Evolutionary conservation across 2,113 vertebrate genomes (phyloP).

Genomic region (Channa argus): DNA sequence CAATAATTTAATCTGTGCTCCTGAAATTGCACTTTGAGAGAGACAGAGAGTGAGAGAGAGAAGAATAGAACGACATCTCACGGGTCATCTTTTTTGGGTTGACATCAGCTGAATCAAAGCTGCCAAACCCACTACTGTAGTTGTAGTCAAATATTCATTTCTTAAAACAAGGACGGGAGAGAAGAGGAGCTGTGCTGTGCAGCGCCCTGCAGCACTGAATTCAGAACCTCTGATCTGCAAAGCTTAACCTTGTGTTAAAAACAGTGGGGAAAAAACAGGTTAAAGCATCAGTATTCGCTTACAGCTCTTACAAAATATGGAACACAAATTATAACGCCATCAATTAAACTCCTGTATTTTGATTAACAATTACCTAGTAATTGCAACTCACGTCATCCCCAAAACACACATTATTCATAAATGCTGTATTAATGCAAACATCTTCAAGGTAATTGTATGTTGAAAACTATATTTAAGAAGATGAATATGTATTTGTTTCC

Average conservation of each 20-base stretch:
- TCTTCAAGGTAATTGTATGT: too few species aligned
- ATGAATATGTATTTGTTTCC: too few species aligned
- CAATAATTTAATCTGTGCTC: conserved; percentile 58
- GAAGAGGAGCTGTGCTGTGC: background rate
- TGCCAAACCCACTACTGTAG: conserved; percentile 26
- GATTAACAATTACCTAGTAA: too few species aligned
- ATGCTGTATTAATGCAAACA: too few species aligned
- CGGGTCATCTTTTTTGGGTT: conserved; percentile 31
- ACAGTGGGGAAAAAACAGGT: background rate
- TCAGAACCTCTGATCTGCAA: background rate
- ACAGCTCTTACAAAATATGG: background rate
- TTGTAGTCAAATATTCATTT: conserved; percentile 30
- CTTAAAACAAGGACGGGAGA: conserved; percentile 10
- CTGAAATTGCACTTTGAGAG: conserved; percentile 48
- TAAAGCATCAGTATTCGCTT: background rate
- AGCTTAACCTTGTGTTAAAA: background rate
- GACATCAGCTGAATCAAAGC: conserved; percentile 34
- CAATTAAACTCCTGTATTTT: background rate
- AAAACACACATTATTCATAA: too few species aligned
- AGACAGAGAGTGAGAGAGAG: background rate
- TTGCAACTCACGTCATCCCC: too few species aligned
- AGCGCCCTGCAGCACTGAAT: conserved; percentile 2
- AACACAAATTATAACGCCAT: too few species aligned
- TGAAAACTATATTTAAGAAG: too few species aligned
- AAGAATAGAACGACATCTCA: conserved; percentile 10